These are phyloP conservation scores for Drosophila azteca DNA, from an alignment of 1,140 invertebrate species.

Conservation along the genomic window DNA sequence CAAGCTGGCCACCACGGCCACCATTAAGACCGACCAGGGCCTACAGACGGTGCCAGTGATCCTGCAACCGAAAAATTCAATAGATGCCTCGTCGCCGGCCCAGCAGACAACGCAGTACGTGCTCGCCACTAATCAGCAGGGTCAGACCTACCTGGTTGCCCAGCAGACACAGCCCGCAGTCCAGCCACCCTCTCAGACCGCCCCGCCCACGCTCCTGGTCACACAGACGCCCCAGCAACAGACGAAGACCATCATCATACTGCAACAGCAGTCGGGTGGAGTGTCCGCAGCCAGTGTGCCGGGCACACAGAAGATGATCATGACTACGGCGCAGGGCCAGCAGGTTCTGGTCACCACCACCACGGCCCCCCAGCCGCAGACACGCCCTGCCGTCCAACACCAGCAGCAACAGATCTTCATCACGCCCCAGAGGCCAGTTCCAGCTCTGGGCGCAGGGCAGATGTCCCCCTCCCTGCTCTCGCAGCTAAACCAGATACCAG, in stretches of 20 bases:
- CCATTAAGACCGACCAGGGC: constrained; percentile 84
- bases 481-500: constrained; percentile 79
- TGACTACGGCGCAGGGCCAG: constrained; percentile 88
- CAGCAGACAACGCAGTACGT: constrained; percentile 74
- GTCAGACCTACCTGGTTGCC: constrained; percentile 87
- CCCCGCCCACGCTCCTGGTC: constrained; percentile 69
- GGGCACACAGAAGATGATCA: constrained; percentile 86
- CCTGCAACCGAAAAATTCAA: constrained; percentile 83
- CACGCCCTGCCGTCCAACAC: constrained; percentile 24
- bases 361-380: constrained; percentile 51
- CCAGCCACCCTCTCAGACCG: constrained; percentile 36
- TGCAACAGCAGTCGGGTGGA: constrained; percentile 87
- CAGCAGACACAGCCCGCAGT: constrained; percentile 74
- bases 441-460: constrained; percentile 65
- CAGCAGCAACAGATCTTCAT: constrained; percentile 73
- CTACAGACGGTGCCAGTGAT: constrained; percentile 84
- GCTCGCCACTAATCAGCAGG: constrained; percentile 79
- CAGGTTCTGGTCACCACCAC: constrained; percentile 87
- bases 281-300: constrained; percentile 45
- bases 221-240: constrained; percentile 83
- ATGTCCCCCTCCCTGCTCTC: constrained; percentile 75
- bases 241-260: constrained; percentile 89
- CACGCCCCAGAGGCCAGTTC: constrained; percentile 63
- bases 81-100: constrained; percentile 53
- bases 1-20: constrained; percentile 73